Percentiles rank a stretch among this genome's conserved stretches.
Conservation (phyloP, 2,888 invertebrate species). For the Drosophila gaucha region DNA sequence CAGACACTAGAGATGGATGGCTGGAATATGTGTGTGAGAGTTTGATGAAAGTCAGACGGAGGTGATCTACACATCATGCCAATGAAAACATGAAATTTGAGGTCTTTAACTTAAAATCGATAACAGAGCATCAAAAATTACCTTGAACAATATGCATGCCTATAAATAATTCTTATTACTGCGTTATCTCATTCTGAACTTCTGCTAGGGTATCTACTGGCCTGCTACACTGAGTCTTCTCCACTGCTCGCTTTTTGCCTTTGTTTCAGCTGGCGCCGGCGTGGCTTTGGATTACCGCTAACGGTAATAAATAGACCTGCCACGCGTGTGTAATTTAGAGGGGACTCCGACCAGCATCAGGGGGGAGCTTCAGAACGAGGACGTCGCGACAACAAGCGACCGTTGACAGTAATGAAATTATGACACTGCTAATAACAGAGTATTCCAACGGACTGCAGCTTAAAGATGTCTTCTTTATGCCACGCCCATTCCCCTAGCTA, state of each 20-base stretch:
- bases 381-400: slow-evolving; percentile 40
- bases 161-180: neutral
- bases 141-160: too few species aligned
- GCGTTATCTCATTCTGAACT: neutral
- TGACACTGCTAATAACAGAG: slow-evolving; percentile 77
- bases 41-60: neutral
- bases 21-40: neutral
- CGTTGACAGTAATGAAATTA: slow-evolving; percentile 81
- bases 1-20: slow-evolving; percentile 3
- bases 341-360: slow-evolving; percentile 29
- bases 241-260: slow-evolving; percentile 52
- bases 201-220: slow-evolving; percentile 35
- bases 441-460: slow-evolving; percentile 56
- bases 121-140: too few species aligned
- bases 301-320: slow-evolving; percentile 77
- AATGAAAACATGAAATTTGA: too few species aligned
- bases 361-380: slow-evolving; percentile 4
- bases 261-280: slow-evolving; percentile 50
- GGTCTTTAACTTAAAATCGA: neutral
- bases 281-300: slow-evolving; percentile 76
- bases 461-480: slow-evolving; percentile 52
- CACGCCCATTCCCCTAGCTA: neutral
- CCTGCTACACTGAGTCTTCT: neutral
- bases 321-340: slow-evolving; percentile 75
- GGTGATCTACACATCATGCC: too few species aligned